Evolutionary conservation across 1,140 invertebrate genomes (phyloP), one percentile per base, ranked within the genome.

Genomic region (Sinonovacula constricta): DNA sequence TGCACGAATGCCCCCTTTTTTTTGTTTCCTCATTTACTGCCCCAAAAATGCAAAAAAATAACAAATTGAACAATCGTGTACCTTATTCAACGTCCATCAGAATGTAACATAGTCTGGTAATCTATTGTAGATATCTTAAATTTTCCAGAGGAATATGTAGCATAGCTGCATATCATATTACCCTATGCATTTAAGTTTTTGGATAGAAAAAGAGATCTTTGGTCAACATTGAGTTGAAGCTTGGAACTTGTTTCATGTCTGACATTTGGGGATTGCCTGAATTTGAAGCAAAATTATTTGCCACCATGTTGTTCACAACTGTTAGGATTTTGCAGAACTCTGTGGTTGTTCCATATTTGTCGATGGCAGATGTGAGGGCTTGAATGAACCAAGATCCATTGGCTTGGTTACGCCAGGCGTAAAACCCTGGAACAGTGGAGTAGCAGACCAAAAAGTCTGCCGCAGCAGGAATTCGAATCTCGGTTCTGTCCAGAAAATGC

Each of bases 311-410:
- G 39, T 68, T 62, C 0, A 78, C 22, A n/a, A 39, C 31, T 15
- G 75, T 78, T 15, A 78, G 31, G 18, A 69, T 34, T 60, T 78
- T 78, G 33, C 63, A 39, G 22, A 78, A 2, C 34, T 78, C 75
- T 56, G 70, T 33, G 0, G 59, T 53, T 5, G 75, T 78, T 18
- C 75, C 68, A 59, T 66, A 75, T 53, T 79, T 62, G n/a, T 76
- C 57, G 7, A 83, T 31, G 0, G 68, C 59, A 14, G 39, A 18
- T 7, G 53, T 39, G 5, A 83, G 76, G 0, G 49, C 67, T 24
- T 72, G 77, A 56, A 86, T 82, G 70, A 81, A 86, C 85, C 85
- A 86, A 2, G 85, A 83, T 30, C 85, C 85, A n/a, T 78, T 69
- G 0, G 53, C 24, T 10, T 56, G 79, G 49, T 78, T 79, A 0